A percentile compares a stretch with the other conserved stretches of the same genome.
Evolutionary conservation across 2,888 invertebrate genomes (phyloP).

Genomic region (Idaea aversata): DNA sequence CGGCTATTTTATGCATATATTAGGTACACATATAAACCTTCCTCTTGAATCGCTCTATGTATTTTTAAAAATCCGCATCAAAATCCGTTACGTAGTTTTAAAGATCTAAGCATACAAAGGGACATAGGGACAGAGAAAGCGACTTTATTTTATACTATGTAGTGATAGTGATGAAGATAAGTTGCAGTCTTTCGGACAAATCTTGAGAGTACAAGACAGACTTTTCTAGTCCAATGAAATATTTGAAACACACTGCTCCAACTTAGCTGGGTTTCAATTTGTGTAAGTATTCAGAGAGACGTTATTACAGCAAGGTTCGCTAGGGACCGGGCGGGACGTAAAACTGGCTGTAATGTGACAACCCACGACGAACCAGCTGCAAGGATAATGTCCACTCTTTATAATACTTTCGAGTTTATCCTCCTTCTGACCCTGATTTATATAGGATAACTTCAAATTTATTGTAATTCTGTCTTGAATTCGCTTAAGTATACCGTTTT

Average conservation of each 20-base stretch:
- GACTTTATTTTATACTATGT: no score
- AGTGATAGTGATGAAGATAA: conserved; percentile 7
- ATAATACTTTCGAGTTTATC: conserved; percentile 61
- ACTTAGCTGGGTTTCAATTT: conserved; percentile 46
- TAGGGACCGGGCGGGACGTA: conserved; percentile 41
- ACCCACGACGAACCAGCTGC: conserved; percentile 58
- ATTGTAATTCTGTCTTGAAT: conserved; percentile 35
- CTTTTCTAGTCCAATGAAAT: conserved; percentile 41
- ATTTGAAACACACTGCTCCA: neutral
- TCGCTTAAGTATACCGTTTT: conserved; percentile 40
- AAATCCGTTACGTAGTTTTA: no score
- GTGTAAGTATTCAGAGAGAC: conserved; percentile 47
- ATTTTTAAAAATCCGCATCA: no score
- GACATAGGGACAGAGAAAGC: no score
- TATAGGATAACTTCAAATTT: conserved; percentile 66
- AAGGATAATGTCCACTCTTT: conserved; percentile 55
- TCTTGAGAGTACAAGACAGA: conserved; percentile 28
- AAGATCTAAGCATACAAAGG: no score
- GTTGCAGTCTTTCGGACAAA: conserved; percentile 28
- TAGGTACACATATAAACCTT: no score
- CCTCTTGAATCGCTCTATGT: no score
- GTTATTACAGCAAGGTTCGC: conserved; percentile 42
- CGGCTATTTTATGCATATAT: no score
- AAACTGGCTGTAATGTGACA: conserved; percentile 63
- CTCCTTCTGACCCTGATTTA: conserved; percentile 65